Evolutionary conservation across 37 sponge, comb jelly and placozoan genomes (phyloP), one percentile per base, ranked within the genome.

Genomic region (Haliclona indistincta): DNA sequence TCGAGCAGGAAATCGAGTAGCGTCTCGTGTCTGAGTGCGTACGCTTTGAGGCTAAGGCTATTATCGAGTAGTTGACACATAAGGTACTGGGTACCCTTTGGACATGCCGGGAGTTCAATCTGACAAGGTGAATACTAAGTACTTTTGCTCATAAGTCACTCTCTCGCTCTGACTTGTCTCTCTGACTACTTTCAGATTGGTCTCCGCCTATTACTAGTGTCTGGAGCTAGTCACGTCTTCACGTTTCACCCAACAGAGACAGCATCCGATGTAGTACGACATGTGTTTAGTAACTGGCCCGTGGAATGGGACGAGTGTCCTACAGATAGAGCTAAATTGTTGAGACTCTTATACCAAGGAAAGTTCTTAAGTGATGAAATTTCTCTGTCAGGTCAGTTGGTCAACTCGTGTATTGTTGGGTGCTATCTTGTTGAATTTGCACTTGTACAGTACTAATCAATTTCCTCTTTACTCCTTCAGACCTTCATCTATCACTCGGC

Each of bases 261-360:
- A 26, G 75, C 58, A 28, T 22, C 58, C 6, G 67, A 77, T 11
- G 49, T 86, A 36, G 49, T 73, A 28, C 23, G 32, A 1, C 69
- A 86, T 53, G 69, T 86, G 0, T 66, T 67, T 40, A 39, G 63
- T 17, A 60, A 82, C 38, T 86, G 87, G 87, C 87, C 87, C 30
- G 20, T 7, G 37, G 58, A 56, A 11, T 71, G 36, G 58, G n/a
- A 11, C 4, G 75, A 63, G 40, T 3, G 10, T 37, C 72, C 65
- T 22, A 68, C 68, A 52, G 75, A 72, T 25, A 81, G 66, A 56
- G 38, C 81, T 38, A 62, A 74, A 28, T n/a, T 70, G 1, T 52
- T 86, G 0, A 23, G 87, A 7, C 45, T 86, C 1, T 72, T 86
- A 4, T 81, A 86, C 60, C 38, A 54, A 44, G 87, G 87, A 33